Evolutionary conservation across 2,888 invertebrate genomes (phyloP).

Genomic region (Leptopilina myrica): DNA sequence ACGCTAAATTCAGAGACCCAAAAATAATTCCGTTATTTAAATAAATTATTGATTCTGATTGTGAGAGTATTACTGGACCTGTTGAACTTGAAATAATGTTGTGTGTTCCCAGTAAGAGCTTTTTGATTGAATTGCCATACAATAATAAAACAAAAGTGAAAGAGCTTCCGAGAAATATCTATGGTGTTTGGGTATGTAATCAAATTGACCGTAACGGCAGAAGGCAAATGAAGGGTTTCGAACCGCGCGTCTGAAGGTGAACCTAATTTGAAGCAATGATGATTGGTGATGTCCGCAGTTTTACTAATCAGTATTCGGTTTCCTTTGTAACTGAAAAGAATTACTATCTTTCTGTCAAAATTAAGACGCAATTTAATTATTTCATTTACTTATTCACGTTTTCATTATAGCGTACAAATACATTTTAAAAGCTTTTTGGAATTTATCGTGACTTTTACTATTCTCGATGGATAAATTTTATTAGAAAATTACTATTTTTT

Average conservation of each 20-base stretch:
- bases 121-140: conserved; percentile 12
- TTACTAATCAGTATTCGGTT: conserved; percentile 32
- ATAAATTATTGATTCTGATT: too few relatives aligned
- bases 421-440: too few relatives aligned
- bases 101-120: too few relatives aligned
- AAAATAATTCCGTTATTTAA: too few relatives aligned
- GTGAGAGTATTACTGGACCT: too few relatives aligned
- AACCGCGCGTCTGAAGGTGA: conserved; percentile 16
- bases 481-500: too few relatives aligned
- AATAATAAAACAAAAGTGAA: not conserved
- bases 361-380: not conserved
- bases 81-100: not conserved
- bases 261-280: conserved; percentile 20
- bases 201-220: conserved; percentile 24
- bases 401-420: too few relatives aligned
- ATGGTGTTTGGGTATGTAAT: conserved; percentile 14
- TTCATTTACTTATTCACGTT: too few relatives aligned
- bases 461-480: too few relatives aligned
- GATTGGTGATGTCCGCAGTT: conserved; percentile 3
- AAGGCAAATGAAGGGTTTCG: conserved; percentile 29
- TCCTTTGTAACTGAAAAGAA: conserved; percentile 13
- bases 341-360: conserved; percentile 4
- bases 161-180: conserved; percentile 21
- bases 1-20: too few relatives aligned
- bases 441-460: too few relatives aligned